These are phyloP conservation scores for Tangara arthus DNA, from an alignment of 2,797 vertebrate species.

Conservation along the genomic window DNA sequence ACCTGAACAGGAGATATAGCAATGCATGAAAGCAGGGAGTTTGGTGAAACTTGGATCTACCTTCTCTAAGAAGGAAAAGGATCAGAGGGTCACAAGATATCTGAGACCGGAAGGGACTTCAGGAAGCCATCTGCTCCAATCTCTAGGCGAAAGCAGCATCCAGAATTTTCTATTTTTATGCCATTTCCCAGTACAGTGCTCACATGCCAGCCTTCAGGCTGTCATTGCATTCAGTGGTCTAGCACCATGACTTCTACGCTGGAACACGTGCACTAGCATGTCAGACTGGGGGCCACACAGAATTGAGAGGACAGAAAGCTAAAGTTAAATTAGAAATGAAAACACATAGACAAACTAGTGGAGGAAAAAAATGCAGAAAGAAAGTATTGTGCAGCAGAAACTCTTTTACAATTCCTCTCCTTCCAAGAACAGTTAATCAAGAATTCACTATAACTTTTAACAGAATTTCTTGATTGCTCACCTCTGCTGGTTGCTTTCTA, in stretches of 20 bases:
- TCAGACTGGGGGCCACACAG: not conserved
- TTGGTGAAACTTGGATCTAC: not conserved
- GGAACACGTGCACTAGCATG: accelerated
- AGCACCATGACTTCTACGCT: not conserved
- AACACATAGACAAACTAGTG: not conserved
- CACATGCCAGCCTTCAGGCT: not conserved
- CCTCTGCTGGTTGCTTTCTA: not conserved
- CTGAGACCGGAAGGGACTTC: not conserved
- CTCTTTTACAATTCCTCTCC: not conserved
- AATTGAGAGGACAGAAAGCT: not conserved
- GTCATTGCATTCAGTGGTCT: not conserved
- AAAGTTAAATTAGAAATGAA: not conserved
- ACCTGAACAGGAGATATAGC: not conserved
- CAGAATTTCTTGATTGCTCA: not conserved
- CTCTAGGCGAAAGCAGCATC: not conserved
- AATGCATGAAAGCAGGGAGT: not conserved
- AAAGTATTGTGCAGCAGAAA: not conserved
- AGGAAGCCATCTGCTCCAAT: not conserved
- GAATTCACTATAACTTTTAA: not conserved
- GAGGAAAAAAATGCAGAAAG: not conserved
- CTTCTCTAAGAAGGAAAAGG: not conserved
- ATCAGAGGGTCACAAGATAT: not conserved
- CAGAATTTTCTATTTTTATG: not conserved
- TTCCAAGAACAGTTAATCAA: not conserved
- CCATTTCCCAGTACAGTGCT: not conserved